Evolutionary conservation across 1,140 invertebrate genomes (phyloP), one percentile per base, ranked within the genome.

Genomic region (Cherax destructor): DNA sequence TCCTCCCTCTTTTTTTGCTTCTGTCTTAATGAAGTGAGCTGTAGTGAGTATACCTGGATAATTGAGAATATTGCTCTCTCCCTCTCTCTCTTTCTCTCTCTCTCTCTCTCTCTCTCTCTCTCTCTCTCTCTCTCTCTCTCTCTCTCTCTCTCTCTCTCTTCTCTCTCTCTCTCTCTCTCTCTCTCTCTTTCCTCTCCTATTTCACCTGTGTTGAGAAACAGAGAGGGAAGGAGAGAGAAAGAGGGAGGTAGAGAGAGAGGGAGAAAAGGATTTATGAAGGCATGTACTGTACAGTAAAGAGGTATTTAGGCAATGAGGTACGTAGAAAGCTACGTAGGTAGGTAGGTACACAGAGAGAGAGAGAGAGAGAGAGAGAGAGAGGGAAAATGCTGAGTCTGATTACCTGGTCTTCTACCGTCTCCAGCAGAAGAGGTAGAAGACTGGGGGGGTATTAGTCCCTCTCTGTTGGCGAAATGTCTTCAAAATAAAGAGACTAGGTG

Each of bases 321-420:
- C 1, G 65, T 18, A 69, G 1, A 69, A 18, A n/a, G 30, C 30
- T 41, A 2, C 30, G 30, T 41, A 41, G 30, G 30, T 41, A 41
- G 30, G 30, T 41, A 41, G 30, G 30, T 41, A 41, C 30, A 41
- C 0, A 41, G 30, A 41, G 30, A 69, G 65, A 69, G 65, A 69
- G 65, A 69, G 65, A 69, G 65, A 69, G 65, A 69, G 65, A 69
- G 65, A 69, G 65, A 69, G 65, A 69, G 65, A 69, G 65, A 69
- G 65, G n/a, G 65, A 1, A n/a, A 1, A 41, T 41, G 30, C 30
- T 41, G 30, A 2, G 30, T 41, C 2, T 41, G 30, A 41, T 41
- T 41, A 41, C 30, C 30, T 41, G 0, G 30, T 1, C 30, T 41
- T 41, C 30, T 41, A 41, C 30, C 0, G 30, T 41, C 0, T 41